phyloP scores from a whole-genome alignment of 2,888 invertebrate genomes.

The Hermodice carunculata region DNA sequence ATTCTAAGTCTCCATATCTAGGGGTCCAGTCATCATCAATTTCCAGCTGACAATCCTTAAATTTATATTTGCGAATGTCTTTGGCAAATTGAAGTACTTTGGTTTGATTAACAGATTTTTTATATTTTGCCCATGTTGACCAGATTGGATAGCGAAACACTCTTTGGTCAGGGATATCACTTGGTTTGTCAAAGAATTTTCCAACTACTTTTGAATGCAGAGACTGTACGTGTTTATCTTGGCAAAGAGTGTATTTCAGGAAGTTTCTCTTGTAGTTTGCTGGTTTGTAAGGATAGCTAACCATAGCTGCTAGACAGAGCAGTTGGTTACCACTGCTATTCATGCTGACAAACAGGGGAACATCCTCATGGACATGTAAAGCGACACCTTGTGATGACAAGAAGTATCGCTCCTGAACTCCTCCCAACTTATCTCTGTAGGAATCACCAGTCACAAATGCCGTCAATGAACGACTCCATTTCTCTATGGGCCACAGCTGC shows the following conservation, averaged over 20 bases:
- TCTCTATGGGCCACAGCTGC: constrained; percentile 86
- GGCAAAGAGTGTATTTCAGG: constrained; percentile 11
- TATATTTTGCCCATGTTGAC: constrained; percentile 87
- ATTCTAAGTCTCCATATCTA: constrained; percentile 80
- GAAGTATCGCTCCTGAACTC: constrained; percentile 71
- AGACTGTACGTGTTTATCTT: neutral
- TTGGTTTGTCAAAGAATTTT: neutral
- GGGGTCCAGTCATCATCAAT: constrained; percentile 88
- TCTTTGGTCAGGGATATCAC: constrained; percentile 2
- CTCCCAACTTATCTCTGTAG: constrained; percentile 50
- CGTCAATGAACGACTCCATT: constrained; percentile 48
- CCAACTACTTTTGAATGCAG: constrained; percentile 4
- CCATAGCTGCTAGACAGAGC: constrained; percentile 5
- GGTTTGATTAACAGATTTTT: constrained; percentile 73
- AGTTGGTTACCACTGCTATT: constrained; percentile 73
- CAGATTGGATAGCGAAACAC: constrained; percentile 76
- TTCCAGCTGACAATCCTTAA: constrained; percentile 72
- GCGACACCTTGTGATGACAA: constrained; percentile 80
- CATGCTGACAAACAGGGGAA: constrained; percentile 83
- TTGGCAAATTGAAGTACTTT: constrained; percentile 24
- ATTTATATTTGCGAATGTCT: constrained; percentile 48
- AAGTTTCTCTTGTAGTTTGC: no score
- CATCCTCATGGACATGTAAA: constrained; percentile 76
- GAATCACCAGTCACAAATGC: constrained; percentile 25
- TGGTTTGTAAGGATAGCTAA: neutral